Evolutionary conservation across 1,140 invertebrate species (phyloP).

Genomic region (Lycorma delicatula): DNA sequence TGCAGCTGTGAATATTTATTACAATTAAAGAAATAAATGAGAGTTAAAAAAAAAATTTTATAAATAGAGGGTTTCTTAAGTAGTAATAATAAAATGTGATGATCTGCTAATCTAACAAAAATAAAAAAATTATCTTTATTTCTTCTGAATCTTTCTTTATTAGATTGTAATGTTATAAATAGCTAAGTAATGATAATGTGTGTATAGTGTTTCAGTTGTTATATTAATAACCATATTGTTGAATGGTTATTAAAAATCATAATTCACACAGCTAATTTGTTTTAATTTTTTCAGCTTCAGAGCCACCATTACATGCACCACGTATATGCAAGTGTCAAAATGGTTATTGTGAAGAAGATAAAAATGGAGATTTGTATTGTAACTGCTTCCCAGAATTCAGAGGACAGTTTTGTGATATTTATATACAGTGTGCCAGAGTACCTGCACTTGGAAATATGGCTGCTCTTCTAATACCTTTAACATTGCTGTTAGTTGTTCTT

Average conservation of each 20-base stretch:
- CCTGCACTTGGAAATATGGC: slow-evolving; percentile 47
- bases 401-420: slow-evolving; percentile 58
- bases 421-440: slow-evolving; percentile 39
- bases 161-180: neutral
- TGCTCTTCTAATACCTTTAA: slow-evolving; percentile 70
- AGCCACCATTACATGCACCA: slow-evolving; percentile 64
- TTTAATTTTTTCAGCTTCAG: slow-evolving; percentile 46
- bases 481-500: slow-evolving; percentile 62
- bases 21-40: no score
- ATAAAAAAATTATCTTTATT: neutral
- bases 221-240: neutral
- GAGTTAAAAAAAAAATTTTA: no score
- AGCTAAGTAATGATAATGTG: neutral
- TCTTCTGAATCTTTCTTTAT: neutral
- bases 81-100: no score
- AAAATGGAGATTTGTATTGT: slow-evolving; percentile 50
- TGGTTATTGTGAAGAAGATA: slow-evolving; percentile 66
- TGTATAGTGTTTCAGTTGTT: neutral
- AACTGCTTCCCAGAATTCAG: slow-evolving; percentile 57
- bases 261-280: neutral
- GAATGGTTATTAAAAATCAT: no score
- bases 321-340: slow-evolving; percentile 76
- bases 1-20: no score
- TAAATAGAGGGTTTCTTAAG: no score
- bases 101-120: neutral